Conservation (phyloP, 2,113 vertebrate genomes). For the Hipposideros armiger region DNA sequence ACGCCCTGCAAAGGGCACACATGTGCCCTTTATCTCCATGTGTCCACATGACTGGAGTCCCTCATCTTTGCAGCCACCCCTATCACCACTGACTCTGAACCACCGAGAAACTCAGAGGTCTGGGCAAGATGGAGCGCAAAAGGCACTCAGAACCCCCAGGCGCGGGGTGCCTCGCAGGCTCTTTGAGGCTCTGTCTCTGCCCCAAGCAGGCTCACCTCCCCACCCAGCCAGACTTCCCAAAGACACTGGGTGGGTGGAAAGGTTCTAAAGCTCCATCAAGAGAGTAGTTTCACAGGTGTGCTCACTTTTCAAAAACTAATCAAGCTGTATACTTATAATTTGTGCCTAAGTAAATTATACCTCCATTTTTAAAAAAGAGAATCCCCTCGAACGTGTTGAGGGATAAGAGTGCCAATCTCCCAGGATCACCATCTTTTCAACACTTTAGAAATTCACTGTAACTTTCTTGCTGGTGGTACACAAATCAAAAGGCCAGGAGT, state of each 20-base stretch:
- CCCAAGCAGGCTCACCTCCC: not conserved
- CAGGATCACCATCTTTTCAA: not conserved
- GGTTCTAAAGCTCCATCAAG: not conserved
- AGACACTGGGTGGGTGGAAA: not conserved
- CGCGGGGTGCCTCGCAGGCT: not conserved
- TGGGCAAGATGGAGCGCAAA: not conserved
- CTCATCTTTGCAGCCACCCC: not conserved
- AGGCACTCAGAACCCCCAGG: not conserved
- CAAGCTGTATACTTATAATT: not conserved
- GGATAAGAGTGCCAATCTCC: not conserved
- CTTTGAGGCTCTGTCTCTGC: not conserved
- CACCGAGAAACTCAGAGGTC: not conserved
- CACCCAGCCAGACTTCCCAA: not conserved
- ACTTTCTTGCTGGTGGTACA: not conserved
- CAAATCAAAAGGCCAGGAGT: not conserved
- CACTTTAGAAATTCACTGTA: not conserved
- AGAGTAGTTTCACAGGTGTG: not conserved
- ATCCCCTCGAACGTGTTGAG: not conserved
- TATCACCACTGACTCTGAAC: not conserved
- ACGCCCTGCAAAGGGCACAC: not conserved
- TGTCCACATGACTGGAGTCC: not conserved
- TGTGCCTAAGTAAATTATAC: not conserved
- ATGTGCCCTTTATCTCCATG: not conserved
- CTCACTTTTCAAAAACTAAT: not conserved
- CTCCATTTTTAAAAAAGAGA: not conserved